Evolutionary conservation across 2,888 invertebrate species (phyloP).

Genomic region (Stenurella melanura): DNA sequence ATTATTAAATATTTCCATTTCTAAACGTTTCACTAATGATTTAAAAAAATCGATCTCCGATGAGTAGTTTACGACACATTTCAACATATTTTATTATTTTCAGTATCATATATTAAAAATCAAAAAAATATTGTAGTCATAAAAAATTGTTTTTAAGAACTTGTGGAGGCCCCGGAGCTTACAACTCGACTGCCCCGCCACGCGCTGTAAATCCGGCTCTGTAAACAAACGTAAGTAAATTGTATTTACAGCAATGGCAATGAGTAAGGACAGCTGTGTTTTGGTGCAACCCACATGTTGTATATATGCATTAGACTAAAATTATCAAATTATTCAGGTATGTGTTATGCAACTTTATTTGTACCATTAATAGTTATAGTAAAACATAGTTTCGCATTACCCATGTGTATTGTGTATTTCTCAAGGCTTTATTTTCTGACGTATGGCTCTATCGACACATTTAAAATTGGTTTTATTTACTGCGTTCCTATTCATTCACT

Average conservation of each 20-base stretch:
- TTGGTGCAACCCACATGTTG: slow-evolving; percentile 20
- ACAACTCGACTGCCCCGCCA: no score
- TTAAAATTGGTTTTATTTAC: background rate
- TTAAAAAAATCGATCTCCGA: no score
- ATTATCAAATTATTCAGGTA: slow-evolving; percentile 11
- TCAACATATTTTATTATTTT: no score
- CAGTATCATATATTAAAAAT: no score
- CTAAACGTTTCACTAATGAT: no score
- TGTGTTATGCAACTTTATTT: background rate
- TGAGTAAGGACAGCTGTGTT: slow-evolving; percentile 20
- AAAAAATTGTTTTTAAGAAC: no score
- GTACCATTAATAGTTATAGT: slow-evolving; percentile 17
- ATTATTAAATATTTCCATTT: no score
- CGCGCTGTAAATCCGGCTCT: no score
- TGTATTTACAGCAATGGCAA: background rate
- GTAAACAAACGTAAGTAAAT: background rate
- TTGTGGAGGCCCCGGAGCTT: no score
- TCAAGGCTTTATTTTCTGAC: background rate
- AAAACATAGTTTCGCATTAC: slow-evolving; percentile 1
- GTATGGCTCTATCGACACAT: background rate
- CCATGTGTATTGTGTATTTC: background rate
- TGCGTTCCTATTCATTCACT: background rate
- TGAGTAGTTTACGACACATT: no score
- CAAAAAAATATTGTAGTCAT: no score
- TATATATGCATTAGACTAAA: slow-evolving; percentile 15